phyloP scores from a whole-genome alignment of 1,140 invertebrate species.

The Yoshiicerus persimilis region DNA sequence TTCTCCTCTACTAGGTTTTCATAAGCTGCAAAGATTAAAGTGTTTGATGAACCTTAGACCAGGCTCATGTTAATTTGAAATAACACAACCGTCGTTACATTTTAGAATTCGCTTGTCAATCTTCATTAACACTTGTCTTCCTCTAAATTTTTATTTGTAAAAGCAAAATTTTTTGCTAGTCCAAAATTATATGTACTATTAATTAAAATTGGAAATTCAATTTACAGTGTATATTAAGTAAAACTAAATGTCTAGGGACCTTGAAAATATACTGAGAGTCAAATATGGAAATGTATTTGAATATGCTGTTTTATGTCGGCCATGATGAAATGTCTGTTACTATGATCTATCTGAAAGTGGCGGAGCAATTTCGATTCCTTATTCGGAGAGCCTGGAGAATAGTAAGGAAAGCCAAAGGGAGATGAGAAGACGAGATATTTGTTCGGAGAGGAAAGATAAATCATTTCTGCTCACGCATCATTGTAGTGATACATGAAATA shows the following conservation, averaged over 20 bases:
- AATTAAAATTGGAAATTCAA: no score
- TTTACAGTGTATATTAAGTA: no score
- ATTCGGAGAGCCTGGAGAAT: neutral
- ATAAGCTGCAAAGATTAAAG: neutral
- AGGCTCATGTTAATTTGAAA: neutral
- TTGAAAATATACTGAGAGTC: no score
- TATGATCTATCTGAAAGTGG: neutral
- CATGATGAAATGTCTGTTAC: neutral
- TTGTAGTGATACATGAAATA: neutral
- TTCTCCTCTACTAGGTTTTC: neutral
- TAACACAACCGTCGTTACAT: neutral
- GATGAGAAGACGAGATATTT: neutral
- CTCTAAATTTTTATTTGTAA: neutral
- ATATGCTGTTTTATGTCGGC: neutral
- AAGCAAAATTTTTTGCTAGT: neutral
- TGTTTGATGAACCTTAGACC: neutral
- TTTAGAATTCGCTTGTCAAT: neutral
- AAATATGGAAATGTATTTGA: no score
- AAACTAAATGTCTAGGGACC: no score
- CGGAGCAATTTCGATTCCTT: neutral
- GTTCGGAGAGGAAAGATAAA: neutral
- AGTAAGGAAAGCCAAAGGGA: neutral
- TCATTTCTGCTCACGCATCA: neutral
- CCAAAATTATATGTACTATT: no score
- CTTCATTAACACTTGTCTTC: neutral